These are phyloP conservation scores for Pteria penguin DNA, from an alignment of 2,888 invertebrate species.

Conservation along the genomic window DNA sequence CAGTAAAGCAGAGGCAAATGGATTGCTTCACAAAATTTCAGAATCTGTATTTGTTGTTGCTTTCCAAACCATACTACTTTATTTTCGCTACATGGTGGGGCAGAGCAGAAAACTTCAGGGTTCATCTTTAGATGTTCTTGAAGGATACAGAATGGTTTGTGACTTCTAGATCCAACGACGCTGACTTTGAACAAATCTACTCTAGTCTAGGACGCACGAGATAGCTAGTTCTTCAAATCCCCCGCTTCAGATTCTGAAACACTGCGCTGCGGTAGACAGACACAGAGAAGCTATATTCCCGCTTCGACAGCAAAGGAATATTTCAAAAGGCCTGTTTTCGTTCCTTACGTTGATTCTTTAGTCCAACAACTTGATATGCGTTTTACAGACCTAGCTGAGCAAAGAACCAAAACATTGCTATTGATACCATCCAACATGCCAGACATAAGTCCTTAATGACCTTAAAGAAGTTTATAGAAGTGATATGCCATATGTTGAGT, in stretches of 20 bases:
- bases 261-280: constrained; percentile 43
- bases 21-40: constrained; percentile 42
- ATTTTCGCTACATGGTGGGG: constrained; percentile 40
- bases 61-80: constrained; percentile 40
- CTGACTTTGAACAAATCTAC: not conserved
- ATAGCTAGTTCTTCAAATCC: not conserved
- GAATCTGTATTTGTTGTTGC: constrained; percentile 44
- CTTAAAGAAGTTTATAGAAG: constrained; percentile 28
- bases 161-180: not conserved
- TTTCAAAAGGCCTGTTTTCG: constrained; percentile 39
- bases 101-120: constrained; percentile 6
- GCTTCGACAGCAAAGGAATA: constrained; percentile 38
- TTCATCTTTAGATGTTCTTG: constrained; percentile 32
- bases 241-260: constrained; percentile 33
- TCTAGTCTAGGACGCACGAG: no score
- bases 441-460: constrained; percentile 10
- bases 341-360: constrained; percentile 43
- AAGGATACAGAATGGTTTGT: constrained; percentile 35
- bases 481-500: constrained; percentile 38
- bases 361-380: constrained; percentile 38
- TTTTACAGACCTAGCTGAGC: constrained; percentile 32
- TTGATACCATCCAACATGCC: constrained; percentile 33
- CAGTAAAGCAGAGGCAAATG: no score
- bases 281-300: no score
- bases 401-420: constrained; percentile 31